Conservation (phyloP, 2,888 invertebrate genomes). For the Tetragonisca angustula region DNA sequence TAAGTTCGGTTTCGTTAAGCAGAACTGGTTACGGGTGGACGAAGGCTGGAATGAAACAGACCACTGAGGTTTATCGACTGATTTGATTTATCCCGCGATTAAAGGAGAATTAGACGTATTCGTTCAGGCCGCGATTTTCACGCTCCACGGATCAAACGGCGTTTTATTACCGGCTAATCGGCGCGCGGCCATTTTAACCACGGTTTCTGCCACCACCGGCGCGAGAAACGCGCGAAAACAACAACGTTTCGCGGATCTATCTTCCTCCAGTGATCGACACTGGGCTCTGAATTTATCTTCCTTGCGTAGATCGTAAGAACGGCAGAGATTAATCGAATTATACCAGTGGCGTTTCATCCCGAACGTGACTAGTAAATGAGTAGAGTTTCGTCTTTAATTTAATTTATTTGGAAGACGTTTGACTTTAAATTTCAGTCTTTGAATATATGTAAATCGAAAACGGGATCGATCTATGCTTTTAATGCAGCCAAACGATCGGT, state of each 20-base stretch:
- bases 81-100: conserved; percentile 51
- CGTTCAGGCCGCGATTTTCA: conserved; percentile 27
- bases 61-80: conserved; percentile 17
- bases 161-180: conserved; percentile 38
- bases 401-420: neutral
- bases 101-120: conserved; percentile 35
- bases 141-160: conserved; percentile 45
- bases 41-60: conserved; percentile 5
- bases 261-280: neutral
- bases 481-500: neutral
- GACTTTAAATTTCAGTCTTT: neutral
- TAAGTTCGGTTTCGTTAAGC: conserved; percentile 16
- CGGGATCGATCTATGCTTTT: neutral
- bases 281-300: neutral
- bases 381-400: neutral
- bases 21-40: neutral
- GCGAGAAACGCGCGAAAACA: neutral
- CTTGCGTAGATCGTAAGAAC: neutral
- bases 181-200: conserved; percentile 6
- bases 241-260: neutral
- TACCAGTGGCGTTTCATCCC: neutral
- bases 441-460: neutral
- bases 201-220: conserved; percentile 21
- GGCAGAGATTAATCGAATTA: neutral
- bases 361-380: neutral